Conservation (phyloP, 2,888 invertebrate genomes). For the Yponomeuta malinellus region DNA sequence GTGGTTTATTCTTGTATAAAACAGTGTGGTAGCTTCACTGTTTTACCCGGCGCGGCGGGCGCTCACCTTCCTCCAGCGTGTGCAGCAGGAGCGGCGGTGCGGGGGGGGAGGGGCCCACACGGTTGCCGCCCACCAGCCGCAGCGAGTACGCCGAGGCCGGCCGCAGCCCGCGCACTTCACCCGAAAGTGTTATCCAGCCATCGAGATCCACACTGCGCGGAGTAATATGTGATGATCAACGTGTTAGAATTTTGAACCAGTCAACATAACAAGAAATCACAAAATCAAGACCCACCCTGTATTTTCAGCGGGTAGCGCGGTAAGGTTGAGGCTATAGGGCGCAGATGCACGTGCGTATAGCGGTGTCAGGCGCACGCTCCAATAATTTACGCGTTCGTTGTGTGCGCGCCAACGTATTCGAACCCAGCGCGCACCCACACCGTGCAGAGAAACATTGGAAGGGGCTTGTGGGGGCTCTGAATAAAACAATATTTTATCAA, state of each 20-base stretch:
- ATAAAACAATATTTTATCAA: background rate
- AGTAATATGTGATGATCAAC: too few relatives aligned
- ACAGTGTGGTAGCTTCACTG: background rate
- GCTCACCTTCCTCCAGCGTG: conserved; percentile 83
- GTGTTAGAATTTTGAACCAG: too few relatives aligned
- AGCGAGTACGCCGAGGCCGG: conserved; percentile 83
- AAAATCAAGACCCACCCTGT: background rate
- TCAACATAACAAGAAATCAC: too few relatives aligned
- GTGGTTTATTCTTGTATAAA: too few relatives aligned
- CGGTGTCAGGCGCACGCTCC: conserved; percentile 33
- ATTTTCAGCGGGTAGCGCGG: conserved; percentile 19
- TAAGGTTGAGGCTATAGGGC: conserved; percentile 36
- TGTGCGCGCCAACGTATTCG: conserved; percentile 71
- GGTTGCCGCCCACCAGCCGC: conserved; percentile 80
- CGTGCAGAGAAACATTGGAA: conserved; percentile 72
- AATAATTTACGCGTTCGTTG: conserved; percentile 23
- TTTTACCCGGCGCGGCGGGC: too few relatives aligned
- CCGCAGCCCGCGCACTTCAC: conserved; percentile 69
- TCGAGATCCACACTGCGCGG: too few relatives aligned
- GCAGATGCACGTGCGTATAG: conserved; percentile 23
- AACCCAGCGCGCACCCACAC: conserved; percentile 76
- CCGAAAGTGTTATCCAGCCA: conserved; percentile 15
- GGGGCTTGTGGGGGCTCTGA: conserved; percentile 82
- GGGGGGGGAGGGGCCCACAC: conserved; percentile 82
- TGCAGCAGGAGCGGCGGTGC: conserved; percentile 80